Percentiles rank a stretch among this genome's conserved stretches.
phyloP scores from a whole-genome alignment of 2,797 vertebrate genomes.

The Gambusia yucatana region DNA sequence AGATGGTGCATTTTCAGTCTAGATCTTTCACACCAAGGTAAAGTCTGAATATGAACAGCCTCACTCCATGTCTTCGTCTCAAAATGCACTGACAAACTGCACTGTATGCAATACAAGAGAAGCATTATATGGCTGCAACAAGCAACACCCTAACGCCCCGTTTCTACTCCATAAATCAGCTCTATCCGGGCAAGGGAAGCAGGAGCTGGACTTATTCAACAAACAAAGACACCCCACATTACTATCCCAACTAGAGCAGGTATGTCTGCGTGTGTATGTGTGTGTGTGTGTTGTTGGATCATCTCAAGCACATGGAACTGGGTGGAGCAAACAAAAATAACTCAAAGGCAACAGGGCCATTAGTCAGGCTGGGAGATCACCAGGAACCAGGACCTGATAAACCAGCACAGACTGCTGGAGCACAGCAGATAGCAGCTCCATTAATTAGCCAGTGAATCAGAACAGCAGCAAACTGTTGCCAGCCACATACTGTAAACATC shows the following conservation, averaged over 20 bases:
- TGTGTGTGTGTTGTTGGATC: constrained; percentile 10
- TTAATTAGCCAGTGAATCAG: constrained; percentile 13
- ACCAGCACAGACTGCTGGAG: constrained; percentile 23
- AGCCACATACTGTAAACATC: background rate
- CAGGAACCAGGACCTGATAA: constrained; percentile 32
- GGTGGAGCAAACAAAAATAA: constrained; percentile 64
- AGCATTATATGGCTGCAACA: constrained; percentile 42
- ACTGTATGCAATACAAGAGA: constrained; percentile 41
- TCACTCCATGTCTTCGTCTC: constrained; percentile 7
- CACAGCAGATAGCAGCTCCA: constrained; percentile 14
- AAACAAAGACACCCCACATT: constrained; percentile 60
- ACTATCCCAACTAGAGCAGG: constrained; percentile 45
- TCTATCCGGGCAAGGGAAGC: constrained; percentile 17
- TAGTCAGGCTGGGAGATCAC: constrained; percentile 49
- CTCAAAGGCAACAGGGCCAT: constrained; percentile 50
- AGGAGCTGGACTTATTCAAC: constrained; percentile 4
- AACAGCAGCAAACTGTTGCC: constrained; percentile 8
- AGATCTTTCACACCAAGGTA: background rate
- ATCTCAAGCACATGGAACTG: constrained; percentile 33
- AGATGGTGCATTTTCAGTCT: background rate
- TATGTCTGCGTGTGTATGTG: constrained; percentile 34
- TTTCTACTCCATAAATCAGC: constrained; percentile 43
- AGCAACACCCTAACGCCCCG: constrained; percentile 32
- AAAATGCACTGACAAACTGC: constrained; percentile 6
- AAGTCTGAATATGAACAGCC: background rate